Percentiles rank a stretch among this genome's conserved stretches.
Conservation (phyloP, 2,888 invertebrate species). For the Habroteleia sp. region DNA sequence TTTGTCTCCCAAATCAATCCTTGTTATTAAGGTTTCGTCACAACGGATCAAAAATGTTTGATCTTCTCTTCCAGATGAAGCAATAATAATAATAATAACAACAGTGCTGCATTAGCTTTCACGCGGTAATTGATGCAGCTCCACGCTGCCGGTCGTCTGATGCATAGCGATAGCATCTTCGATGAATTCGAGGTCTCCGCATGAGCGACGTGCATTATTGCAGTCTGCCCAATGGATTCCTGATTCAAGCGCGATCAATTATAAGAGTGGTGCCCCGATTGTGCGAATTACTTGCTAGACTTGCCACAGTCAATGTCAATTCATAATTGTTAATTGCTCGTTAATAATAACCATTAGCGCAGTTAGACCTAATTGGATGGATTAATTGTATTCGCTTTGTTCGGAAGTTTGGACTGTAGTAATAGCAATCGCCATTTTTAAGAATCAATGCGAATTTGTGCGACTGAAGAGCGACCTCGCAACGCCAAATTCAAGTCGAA, state of each 20-base stretch:
- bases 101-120: conserved; percentile 29
- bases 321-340: conserved; percentile 28
- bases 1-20: no score
- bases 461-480: no score
- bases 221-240: conserved; percentile 23
- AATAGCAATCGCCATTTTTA: no score
- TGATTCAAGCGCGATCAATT: conserved; percentile 33
- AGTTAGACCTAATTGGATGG: background rate
- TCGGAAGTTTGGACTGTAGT: background rate
- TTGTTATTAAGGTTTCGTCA: conserved; percentile 25
- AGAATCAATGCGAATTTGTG: no score
- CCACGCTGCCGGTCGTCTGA: background rate
- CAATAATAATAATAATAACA: no score
- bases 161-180: conserved; percentile 38
- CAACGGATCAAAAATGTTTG: conserved; percentile 7
- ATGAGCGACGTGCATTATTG: conserved; percentile 31
- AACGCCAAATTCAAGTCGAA: no score
- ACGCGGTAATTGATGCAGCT: conserved; percentile 31
- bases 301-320: conserved; percentile 24
- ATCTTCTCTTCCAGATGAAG: no score
- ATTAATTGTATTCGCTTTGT: conserved; percentile 2
- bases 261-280: conserved; percentile 22
- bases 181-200: conserved; percentile 21
- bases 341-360: conserved; percentile 13
- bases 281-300: conserved; percentile 31